These are phyloP conservation scores for Ellobius talpinus DNA, from an alignment of 2,113 vertebrate genomes.

Conservation along the genomic window DNA sequence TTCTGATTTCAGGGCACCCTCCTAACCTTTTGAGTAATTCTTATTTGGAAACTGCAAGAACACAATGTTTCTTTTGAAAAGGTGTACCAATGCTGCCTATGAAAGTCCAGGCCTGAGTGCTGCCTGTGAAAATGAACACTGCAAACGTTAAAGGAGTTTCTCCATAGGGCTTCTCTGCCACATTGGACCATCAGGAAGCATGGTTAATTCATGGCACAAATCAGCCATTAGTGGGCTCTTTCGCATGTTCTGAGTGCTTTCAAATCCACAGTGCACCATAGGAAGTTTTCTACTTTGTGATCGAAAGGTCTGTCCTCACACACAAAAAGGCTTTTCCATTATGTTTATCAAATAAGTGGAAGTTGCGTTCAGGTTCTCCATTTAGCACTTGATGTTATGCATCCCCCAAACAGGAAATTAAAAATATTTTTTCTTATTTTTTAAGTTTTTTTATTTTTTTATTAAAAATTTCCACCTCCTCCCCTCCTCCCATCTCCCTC, in stretches of 20 bases:
- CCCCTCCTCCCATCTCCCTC: too few relatives aligned
- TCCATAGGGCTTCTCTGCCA: neutral
- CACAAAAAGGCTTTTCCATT: neutral
- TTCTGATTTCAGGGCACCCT: conserved; percentile 67
- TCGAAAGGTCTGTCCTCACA: neutral
- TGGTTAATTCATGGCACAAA: neutral
- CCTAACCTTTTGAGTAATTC: conserved; percentile 43
- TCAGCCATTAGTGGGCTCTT: conserved; percentile 22
- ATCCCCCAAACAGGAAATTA: neutral
- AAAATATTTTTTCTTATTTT: neutral
- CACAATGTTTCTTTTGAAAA: conserved; percentile 34
- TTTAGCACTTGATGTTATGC: neutral
- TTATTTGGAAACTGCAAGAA: conserved; percentile 53
- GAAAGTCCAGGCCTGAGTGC: neutral
- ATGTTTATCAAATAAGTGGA: neutral
- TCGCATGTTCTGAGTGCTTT: conserved; percentile 14
- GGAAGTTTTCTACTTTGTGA: neutral
- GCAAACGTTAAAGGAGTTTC: neutral
- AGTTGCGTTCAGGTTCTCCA: neutral
- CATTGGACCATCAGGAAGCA: neutral
- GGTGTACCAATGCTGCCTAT: neutral
- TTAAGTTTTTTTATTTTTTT: too few relatives aligned
- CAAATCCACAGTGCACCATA: neutral
- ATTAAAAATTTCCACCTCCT: too few relatives aligned
- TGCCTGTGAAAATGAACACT: neutral